Evolutionary conservation across 1,140 invertebrate species (phyloP).

Genomic region (Diorhabda elongata): DNA sequence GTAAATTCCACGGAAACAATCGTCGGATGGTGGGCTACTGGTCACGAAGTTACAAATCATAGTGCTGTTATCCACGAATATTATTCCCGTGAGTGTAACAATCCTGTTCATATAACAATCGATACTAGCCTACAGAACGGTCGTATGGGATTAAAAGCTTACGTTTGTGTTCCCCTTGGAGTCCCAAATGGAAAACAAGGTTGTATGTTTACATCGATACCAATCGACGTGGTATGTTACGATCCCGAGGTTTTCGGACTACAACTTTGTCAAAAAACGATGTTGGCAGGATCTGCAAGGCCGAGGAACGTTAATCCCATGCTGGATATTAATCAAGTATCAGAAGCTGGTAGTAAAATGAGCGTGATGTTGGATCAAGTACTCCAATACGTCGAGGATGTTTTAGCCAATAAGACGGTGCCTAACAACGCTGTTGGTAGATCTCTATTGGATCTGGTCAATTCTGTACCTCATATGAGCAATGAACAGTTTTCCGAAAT

Average conservation of each 20-base stretch:
- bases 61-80: slow-evolving; percentile 97
- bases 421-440: slow-evolving; percentile 81
- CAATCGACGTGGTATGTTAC: slow-evolving; percentile 79
- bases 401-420: slow-evolving; percentile 65
- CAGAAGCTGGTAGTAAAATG: slow-evolving; percentile 74
- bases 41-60: slow-evolving; percentile 92
- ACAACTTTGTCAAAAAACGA: slow-evolving; percentile 72
- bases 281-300: slow-evolving; percentile 54
- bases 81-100: slow-evolving; percentile 87
- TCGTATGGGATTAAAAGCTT: slow-evolving; percentile 88
- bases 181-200: slow-evolving; percentile 73
- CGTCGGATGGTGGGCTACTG: slow-evolving; percentile 97
- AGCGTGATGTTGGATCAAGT: slow-evolving; percentile 74
- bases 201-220: slow-evolving; percentile 93
- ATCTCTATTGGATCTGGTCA: slow-evolving; percentile 81
- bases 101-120: slow-evolving; percentile 90
- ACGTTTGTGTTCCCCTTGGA: slow-evolving; percentile 63
- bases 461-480: slow-evolving; percentile 85
- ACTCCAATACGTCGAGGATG: slow-evolving; percentile 84
- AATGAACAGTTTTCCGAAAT: slow-evolving; percentile 89
- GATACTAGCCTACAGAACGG: slow-evolving; percentile 81
- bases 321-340: slow-evolving; percentile 74
- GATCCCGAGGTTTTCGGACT: slow-evolving; percentile 85
- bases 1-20: slow-evolving; percentile 89
- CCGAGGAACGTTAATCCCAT: slow-evolving; percentile 70